Evolutionary conservation across 2,113 vertebrate genomes (phyloP).

Genomic region (Embiotoca jacksoni): DNA sequence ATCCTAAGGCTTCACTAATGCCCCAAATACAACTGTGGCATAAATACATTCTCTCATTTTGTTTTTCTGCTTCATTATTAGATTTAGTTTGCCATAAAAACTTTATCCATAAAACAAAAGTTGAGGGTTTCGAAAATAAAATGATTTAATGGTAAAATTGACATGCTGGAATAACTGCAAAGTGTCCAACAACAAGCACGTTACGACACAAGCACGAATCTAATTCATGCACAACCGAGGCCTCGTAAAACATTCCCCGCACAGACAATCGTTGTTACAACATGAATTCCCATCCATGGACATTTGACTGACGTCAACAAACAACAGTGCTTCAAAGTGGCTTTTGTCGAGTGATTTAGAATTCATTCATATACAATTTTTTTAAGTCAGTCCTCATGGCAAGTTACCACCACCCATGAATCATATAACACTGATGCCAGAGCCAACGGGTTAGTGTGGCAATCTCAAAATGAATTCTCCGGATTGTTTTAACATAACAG

Average conservation of each 20-base stretch:
- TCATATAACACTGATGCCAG: conserved; percentile 5
- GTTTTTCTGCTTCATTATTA: too few relatives aligned
- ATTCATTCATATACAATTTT: conserved; percentile 1
- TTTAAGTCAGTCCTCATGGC: conserved; percentile 11
- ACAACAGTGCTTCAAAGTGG: conserved; percentile 8
- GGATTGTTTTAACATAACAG: conserved; percentile 11
- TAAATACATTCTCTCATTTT: too few relatives aligned
- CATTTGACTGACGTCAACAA: neutral
- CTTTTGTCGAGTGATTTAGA: conserved; percentile 43
- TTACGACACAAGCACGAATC: conserved; percentile 13
- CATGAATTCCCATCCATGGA: conserved; percentile 1
- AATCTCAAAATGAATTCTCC: conserved; percentile 14
- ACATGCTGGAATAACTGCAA: too few relatives aligned
- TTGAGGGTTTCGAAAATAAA: too few relatives aligned
- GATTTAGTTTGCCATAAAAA: too few relatives aligned
- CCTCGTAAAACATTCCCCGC: conserved; percentile 39
- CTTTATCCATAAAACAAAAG: too few relatives aligned
- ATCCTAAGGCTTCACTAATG: too few relatives aligned
- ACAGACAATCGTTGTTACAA: conserved; percentile 11
- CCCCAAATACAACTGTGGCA: too few relatives aligned
- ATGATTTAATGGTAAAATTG: too few relatives aligned
- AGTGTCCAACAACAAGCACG: neutral
- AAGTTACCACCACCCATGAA: conserved; percentile 13
- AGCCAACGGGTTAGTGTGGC: conserved; percentile 12
- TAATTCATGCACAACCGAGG: neutral